These are phyloP conservation scores for Reticulitermes speratus DNA, from an alignment of 1,140 invertebrate genomes.

Conservation along the genomic window DNA sequence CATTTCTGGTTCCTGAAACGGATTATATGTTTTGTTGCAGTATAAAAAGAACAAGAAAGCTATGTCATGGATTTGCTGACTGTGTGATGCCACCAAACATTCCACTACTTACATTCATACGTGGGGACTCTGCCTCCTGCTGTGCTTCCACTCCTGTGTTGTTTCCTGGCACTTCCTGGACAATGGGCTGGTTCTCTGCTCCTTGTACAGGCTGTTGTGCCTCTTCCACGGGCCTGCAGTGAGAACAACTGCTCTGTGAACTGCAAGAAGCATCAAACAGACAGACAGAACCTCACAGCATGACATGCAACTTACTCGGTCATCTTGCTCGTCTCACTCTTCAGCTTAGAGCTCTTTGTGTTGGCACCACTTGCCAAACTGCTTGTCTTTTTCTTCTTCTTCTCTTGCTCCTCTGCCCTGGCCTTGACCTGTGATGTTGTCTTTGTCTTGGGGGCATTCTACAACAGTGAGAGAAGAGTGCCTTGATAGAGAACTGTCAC, in stretches of 20 bases:
- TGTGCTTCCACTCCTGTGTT: not conserved
- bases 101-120: not conserved
- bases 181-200: not conserved
- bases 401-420: not conserved
- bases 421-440: not conserved
- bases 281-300: not conserved
- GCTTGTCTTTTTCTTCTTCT: conserved; percentile 1
- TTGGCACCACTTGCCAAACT: not conserved
- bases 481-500: too few relatives aligned
- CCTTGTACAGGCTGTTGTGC: not conserved
- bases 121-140: not conserved
- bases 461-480: not conserved
- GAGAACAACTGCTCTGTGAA: not conserved
- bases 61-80: too few relatives aligned
- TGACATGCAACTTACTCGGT: not conserved
- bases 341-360: not conserved
- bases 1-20: not conserved
- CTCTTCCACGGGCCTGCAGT: not conserved
- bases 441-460: not conserved
- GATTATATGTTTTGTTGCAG: not conserved
- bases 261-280: not conserved
- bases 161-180: too few relatives aligned
- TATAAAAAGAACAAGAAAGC: not conserved
- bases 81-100: too few relatives aligned
- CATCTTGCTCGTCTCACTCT: not conserved